Percentiles rank a stretch among this genome's conserved stretches.
Evolutionary conservation across 1,140 invertebrate species (phyloP).

Genomic region (Grapholita molesta): DNA sequence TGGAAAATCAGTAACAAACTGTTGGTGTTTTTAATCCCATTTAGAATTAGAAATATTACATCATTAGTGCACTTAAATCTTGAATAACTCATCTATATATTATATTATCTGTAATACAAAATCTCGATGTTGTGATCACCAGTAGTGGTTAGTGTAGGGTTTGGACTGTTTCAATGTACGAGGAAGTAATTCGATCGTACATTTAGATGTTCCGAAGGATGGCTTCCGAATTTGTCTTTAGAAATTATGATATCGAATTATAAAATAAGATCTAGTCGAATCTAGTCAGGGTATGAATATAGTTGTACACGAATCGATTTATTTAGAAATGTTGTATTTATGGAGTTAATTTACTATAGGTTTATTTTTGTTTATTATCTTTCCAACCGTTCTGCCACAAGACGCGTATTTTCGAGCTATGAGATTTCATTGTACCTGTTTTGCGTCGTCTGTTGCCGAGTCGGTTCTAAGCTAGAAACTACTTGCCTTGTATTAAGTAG

Average conservation of each 20-base stretch:
- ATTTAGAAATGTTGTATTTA: background rate
- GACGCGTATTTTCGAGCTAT: background rate
- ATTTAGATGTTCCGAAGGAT: slow-evolving; percentile 26
- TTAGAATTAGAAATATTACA: background rate
- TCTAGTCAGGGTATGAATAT: slow-evolving; percentile 36
- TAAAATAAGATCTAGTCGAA: slow-evolving; percentile 30
- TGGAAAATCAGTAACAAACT: no score
- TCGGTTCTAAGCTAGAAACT: background rate
- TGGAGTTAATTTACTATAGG: slow-evolving; percentile 15
- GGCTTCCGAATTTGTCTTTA: slow-evolving; percentile 31
- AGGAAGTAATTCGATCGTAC: slow-evolving; percentile 22
- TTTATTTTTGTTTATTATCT: slow-evolving; percentile 24
- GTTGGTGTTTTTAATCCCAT: background rate
- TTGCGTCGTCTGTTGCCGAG: slow-evolving; percentile 13
- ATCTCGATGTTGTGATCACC: slow-evolving; percentile 37
- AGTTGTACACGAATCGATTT: slow-evolving; percentile 8
- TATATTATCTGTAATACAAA: slow-evolving; percentile 22
- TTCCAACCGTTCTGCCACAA: background rate
- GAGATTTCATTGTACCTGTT: slow-evolving; percentile 17
- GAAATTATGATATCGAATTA: slow-evolving; percentile 22
- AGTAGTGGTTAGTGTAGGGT: slow-evolving; percentile 28
- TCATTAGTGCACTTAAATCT: background rate
- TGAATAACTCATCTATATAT: background rate
- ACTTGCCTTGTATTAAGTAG: background rate
- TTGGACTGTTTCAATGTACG: slow-evolving; percentile 28